Conservation (phyloP, 2,888 invertebrate species). For the Odontocolon sp. region DNA sequence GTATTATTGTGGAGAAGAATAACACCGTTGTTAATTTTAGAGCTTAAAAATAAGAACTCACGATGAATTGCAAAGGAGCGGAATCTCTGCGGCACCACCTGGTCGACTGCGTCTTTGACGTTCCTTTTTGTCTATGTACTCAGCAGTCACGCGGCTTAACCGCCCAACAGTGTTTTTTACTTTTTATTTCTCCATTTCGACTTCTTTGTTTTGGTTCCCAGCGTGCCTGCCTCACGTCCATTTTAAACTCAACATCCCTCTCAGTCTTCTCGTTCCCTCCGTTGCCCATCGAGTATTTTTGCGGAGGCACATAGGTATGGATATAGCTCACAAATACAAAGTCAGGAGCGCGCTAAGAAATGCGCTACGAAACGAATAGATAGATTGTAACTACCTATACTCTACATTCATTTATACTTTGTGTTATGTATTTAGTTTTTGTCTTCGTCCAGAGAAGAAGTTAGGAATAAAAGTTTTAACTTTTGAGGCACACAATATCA, state of each 20-base stretch:
- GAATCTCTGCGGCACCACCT: constrained; percentile 50
- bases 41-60: not conserved
- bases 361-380: constrained; percentile 6
- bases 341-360: constrained; percentile 5
- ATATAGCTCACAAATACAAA: constrained; percentile 48
- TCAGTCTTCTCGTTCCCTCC: constrained; percentile 10
- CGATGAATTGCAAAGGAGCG: constrained; percentile 16
- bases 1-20: not conserved
- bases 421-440: not conserved
- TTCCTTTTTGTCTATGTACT: constrained; percentile 44
- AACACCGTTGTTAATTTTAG: not conserved
- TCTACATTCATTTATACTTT: constrained; percentile 1
- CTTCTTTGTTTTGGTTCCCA: constrained; percentile 34
- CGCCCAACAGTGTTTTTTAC: constrained; percentile 4
- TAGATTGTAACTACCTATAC: not conserved
- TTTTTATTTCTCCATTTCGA: constrained; percentile 32
- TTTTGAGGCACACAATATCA: no score
- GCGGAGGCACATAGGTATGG: constrained; percentile 38
- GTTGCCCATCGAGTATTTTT: constrained; percentile 36
- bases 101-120: constrained; percentile 52
- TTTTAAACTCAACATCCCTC: constrained; percentile 49
- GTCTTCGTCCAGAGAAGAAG: no score
- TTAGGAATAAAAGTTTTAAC: no score
- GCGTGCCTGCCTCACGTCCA: constrained; percentile 33
- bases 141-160: constrained; percentile 45